A percentile compares a stretch with the other conserved stretches of the same genome.
Evolutionary conservation across 2,113 vertebrate genomes (phyloP).

Genomic region (Ailurus styani): DNA sequence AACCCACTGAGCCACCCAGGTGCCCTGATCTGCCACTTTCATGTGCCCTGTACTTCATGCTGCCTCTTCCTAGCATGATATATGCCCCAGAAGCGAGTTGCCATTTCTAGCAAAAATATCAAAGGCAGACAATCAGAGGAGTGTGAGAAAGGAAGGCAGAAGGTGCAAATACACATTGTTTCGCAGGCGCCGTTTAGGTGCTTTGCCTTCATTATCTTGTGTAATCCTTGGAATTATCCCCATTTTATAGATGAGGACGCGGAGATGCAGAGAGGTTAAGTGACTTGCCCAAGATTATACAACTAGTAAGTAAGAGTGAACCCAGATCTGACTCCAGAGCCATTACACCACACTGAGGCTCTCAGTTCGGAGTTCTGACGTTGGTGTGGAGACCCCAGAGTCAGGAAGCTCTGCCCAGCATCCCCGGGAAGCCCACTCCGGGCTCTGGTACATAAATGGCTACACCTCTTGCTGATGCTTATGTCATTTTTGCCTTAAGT

Average conservation of each 20-base stretch:
- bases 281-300: not conserved
- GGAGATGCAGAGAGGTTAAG: not conserved
- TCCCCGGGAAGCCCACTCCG: not conserved
- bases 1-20: too few species aligned
- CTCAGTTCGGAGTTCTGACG: not conserved
- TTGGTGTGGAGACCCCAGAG: not conserved
- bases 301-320: not conserved
- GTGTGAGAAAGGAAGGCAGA: not conserved
- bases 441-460: not conserved
- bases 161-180: not conserved
- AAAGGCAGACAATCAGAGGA: not conserved
- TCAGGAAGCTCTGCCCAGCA: not conserved
- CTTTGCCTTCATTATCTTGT: constrained; percentile 19
- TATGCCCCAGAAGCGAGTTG: not conserved
- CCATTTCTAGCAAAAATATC: not conserved
- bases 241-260: constrained; percentile 36
- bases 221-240: not conserved
- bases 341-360: not conserved
- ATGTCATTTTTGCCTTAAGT: not conserved
- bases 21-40: too few species aligned
- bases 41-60: not conserved
- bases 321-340: not conserved
- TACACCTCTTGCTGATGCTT: not conserved
- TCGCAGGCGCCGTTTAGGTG: not conserved
- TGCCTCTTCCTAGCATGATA: not conserved